Evolutionary conservation across 2,797 vertebrate genomes (phyloP), one percentile per base, ranked within the genome.

Genomic region (Sandelia bainsii): DNA sequence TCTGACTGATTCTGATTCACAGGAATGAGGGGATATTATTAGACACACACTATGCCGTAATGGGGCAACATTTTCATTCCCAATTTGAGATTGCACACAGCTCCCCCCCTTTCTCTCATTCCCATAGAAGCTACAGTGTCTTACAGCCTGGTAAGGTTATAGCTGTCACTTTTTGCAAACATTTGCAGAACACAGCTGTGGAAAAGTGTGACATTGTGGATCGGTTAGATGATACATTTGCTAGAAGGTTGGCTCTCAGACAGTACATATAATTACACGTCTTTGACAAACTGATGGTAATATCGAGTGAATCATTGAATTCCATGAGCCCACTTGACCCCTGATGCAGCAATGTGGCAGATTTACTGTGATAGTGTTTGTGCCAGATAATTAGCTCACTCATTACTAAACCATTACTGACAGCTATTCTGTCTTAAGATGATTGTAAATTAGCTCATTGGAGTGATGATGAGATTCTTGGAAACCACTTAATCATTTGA

Each of bases 11-110:
- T 82, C 71, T 70, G 84, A 89, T 84, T 89, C 85, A 72, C 74
- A 66, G 84, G 63, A 79, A 78, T 75, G 75, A 80, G 75, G 72
- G 59, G 83, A 80, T 91, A 92, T 92, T 92, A 92, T 91, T 92
- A 92, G 88, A 87, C 61, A 8, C 83, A 78, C 82, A 66, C 82
- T 75, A 51, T 72, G 73, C 70, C 79, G 81, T 87, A 69, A 88
- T 85, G 84, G 85, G 85, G 72, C 75, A 77, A 74, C 78, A 57
- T 83, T 87, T 81, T 82, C 76, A 63, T 79, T 85, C 71, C 81
- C 74, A 75, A 64, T 80, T 72, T 78, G 51, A 84, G 59, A 62
- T 84, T 3, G 12, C 74, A 58, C 60, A 81, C 77, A 50, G 60
- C 57, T 13, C 6, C 56, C 22, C 68, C 25, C 6, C 56, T n/a